Percentiles rank a stretch among this genome's conserved stretches.
Evolutionary conservation across 2,113 vertebrate genomes (phyloP).

Genomic region (Forbesichthys agassizii): DNA sequence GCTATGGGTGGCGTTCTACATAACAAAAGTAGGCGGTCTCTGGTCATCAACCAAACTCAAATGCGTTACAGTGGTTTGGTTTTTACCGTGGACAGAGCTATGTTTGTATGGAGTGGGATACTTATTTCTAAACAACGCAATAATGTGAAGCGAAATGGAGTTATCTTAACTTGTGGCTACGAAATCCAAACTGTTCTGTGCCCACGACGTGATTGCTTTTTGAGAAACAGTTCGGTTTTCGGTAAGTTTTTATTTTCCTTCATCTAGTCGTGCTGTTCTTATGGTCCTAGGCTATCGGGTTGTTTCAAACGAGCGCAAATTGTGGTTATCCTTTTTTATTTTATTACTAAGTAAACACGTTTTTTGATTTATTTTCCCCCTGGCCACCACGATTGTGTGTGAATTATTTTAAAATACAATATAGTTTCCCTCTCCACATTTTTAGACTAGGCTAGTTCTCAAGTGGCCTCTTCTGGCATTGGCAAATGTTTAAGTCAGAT

Average conservation of each 20-base stretch:
- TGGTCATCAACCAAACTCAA: no score
- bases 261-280: neutral
- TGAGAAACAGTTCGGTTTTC: constrained; percentile 30
- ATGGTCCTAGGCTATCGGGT: neutral
- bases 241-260: constrained; percentile 36
- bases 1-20: no score
- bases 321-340: neutral
- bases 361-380: neutral
- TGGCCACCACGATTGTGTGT: no score
- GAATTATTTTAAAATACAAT: no score
- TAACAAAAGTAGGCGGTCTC: no score
- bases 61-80: no score
- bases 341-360: neutral
- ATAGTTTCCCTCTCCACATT: no score
- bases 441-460: no score
- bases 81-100: no score
- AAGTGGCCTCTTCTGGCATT: neutral
- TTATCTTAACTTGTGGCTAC: neutral
- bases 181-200: no score
- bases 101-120: constrained; percentile 10
- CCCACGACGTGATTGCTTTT: neutral
- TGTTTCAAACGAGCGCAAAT: neutral
- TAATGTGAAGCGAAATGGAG: constrained; percentile 50
- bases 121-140: constrained; percentile 22
- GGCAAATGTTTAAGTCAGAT: constrained; percentile 65